Percentiles rank a stretch among this genome's conserved stretches.
These are phyloP conservation scores for Malurus elegans DNA, from an alignment of 2,113 vertebrate genomes.

Conservation along the genomic window DNA sequence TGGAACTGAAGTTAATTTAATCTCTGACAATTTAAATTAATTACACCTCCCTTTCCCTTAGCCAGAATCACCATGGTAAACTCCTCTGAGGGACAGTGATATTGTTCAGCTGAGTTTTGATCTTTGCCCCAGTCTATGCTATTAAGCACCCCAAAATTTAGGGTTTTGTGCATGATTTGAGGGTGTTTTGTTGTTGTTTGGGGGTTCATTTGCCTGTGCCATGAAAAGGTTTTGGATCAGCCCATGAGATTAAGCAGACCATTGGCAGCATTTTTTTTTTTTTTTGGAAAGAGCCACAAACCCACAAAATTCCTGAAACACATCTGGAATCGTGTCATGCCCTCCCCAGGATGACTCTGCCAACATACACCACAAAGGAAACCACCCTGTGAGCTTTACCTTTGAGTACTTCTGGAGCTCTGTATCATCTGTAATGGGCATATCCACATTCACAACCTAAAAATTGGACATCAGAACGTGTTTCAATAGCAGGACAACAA, in stretches of 20 bases:
- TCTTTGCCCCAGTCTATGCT: background rate
- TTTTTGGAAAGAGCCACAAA: background rate
- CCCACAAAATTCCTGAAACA: background rate
- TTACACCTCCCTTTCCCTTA: background rate
- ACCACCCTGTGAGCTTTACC: conserved; percentile 66
- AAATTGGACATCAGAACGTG: background rate
- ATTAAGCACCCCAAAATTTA: background rate
- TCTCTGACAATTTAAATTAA: background rate
- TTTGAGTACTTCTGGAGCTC: conserved; percentile 94
- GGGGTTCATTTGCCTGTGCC: background rate
- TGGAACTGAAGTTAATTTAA: background rate
- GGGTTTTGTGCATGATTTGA: background rate
- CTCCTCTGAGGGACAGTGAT: background rate
- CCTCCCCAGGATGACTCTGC: background rate
- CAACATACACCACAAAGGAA: background rate
- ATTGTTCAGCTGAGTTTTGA: background rate
- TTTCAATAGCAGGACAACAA: background rate
- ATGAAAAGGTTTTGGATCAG: background rate
- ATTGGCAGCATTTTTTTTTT: background rate
- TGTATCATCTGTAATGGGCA: conserved; percentile 84
- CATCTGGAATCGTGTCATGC: background rate
- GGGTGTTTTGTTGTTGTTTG: background rate
- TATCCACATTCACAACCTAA: conserved; percentile 87
- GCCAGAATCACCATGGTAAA: background rate
- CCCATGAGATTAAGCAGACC: background rate